These are phyloP conservation scores for Motacilla alba DNA, from an alignment of 2,113 vertebrate species.

Conservation along the genomic window DNA sequence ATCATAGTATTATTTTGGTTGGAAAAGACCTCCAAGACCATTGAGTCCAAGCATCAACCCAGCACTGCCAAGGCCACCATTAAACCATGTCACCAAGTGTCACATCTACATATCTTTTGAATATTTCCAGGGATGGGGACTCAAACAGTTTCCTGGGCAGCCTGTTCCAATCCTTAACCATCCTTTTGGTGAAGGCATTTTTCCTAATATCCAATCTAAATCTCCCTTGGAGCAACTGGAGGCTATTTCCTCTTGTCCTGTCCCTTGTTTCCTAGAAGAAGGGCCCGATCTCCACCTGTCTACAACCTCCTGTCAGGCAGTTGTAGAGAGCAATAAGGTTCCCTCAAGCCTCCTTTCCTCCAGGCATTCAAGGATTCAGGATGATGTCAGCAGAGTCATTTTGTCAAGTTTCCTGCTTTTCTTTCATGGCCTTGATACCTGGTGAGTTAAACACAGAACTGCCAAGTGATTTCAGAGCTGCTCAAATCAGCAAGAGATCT, in stretches of 20 bases:
- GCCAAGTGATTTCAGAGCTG: background rate
- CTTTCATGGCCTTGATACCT: background rate
- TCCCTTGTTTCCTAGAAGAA: background rate
- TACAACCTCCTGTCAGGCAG: background rate
- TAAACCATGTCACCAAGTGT: background rate
- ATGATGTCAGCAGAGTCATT: background rate
- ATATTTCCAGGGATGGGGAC: background rate
- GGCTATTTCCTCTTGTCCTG: background rate
- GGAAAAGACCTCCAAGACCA: background rate
- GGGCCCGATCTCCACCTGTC: background rate
- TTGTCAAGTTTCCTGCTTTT: background rate
- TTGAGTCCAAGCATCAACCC: background rate
- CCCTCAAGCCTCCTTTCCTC: background rate
- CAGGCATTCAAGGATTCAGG: background rate
- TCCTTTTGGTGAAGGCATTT: background rate
- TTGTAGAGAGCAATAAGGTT: accelerated
- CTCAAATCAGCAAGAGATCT: background rate
- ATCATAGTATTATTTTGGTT: background rate
- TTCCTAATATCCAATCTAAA: background rate
- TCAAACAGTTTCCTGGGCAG: background rate
- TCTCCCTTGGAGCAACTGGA: background rate
- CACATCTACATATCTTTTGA: background rate
- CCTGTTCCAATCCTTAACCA: background rate
- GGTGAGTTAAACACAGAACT: background rate
- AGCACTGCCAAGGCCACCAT: background rate